Evolutionary conservation across 2,797 vertebrate genomes (phyloP), one percentile per base, ranked within the genome.

Genomic region (Hemibagrus guttatus): DNA sequence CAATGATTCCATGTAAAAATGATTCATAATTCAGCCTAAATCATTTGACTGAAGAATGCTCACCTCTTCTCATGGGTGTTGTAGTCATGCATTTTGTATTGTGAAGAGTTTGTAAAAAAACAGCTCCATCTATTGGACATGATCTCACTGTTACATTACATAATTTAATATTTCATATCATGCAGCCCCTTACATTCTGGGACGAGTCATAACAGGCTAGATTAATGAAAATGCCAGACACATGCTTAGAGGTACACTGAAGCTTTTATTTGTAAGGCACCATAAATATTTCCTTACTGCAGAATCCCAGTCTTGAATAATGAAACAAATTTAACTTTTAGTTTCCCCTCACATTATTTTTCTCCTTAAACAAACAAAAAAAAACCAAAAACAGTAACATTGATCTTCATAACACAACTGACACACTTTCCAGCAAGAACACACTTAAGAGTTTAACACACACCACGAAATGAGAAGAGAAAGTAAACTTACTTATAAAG

Each of bases 221-320:
- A 49, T 83, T 0, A 56, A 69, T 16, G 13, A 54, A 84, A 23
- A 82, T 26, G 31, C 74, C 64, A 85, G 35, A 79, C n/a, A 63
- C 42, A 71, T 16, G 59, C 23, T 81, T 66, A 83, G 89, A 89
- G 93, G 91, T 95, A 94, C 94, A 95, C 94, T 94, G 95, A 92
- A 78, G 95, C 93, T 93, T 96, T 96, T 95, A 96, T 96, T 96
- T 95, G 96, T 96, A 96, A 96, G 96, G 96, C 96, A 96, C 95
- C 95, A 95, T 95, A 96, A 95, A 95, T 94, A 94, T 94, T 96
- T 95, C 95, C 95, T 96, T 96, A 96, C 96, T 94, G 95, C 95
- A 94, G 94, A 95, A 95, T 92, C 93, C 95, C 93, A 93, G 95
- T 94, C 90, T 89, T 85, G 82, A 89, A 92, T 91, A 94, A 92